Conservation (phyloP, 2,888 invertebrate genomes). For the Plebejus anna region DNA sequence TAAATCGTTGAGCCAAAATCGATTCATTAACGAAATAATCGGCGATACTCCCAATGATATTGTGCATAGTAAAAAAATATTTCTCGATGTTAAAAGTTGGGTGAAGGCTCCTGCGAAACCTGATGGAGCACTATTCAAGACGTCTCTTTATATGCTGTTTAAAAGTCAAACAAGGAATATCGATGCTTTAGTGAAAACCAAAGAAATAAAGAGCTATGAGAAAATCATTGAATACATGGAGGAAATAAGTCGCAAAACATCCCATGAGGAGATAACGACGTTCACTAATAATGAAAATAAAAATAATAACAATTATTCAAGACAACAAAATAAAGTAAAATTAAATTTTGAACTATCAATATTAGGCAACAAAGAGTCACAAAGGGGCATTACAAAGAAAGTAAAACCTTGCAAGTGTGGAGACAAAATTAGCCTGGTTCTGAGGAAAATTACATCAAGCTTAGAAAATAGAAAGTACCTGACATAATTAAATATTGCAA, state of each 20-base stretch:
- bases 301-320: slow-evolving; percentile 28
- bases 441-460: not conserved
- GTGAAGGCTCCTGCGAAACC: slow-evolving; percentile 50
- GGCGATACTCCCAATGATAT: slow-evolving; percentile 50
- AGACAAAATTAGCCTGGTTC: not conserved
- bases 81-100: slow-evolving; percentile 49
- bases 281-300: slow-evolving; percentile 35
- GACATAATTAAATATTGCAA: not conserved
- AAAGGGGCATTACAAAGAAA: no score
- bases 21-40: slow-evolving; percentile 50
- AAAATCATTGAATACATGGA: slow-evolving; percentile 61
- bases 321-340: not conserved
- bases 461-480: not conserved
- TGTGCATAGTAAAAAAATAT: slow-evolving; percentile 51
- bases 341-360: not conserved
- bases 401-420: no score
- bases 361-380: not conserved
- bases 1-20: slow-evolving; percentile 57
- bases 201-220: slow-evolving; percentile 60
- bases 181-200: slow-evolving; percentile 60
- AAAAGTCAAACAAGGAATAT: slow-evolving; percentile 54
- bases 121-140: slow-evolving; percentile 54
- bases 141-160: slow-evolving; percentile 50
- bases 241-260: slow-evolving; percentile 59
- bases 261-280: slow-evolving; percentile 43